These are phyloP conservation scores for Philaethria dido DNA, from an alignment of 2,888 invertebrate species.

Conservation along the genomic window DNA sequence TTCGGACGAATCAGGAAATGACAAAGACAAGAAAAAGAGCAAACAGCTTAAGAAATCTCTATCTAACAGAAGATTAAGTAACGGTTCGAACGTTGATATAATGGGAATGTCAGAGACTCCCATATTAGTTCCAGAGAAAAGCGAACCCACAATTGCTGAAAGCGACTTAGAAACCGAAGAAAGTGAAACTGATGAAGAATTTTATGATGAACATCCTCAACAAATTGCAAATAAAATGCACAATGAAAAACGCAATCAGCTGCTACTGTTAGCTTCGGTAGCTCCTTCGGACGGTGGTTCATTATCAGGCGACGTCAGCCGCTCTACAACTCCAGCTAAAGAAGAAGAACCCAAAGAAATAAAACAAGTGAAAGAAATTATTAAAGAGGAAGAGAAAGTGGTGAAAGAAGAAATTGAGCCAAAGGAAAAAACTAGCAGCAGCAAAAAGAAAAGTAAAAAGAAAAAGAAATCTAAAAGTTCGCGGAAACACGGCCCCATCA, in stretches of 20 bases:
- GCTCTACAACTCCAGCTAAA: conserved; percentile 85
- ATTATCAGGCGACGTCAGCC: conserved; percentile 84
- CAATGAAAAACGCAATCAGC: conserved; percentile 89
- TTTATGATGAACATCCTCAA: conserved; percentile 93
- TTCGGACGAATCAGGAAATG: conserved; percentile 70
- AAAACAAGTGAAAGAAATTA: conserved; percentile 80
- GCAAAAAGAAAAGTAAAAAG: conserved; percentile 88
- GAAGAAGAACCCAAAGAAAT: conserved; percentile 80
- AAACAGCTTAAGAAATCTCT: conserved; percentile 69
- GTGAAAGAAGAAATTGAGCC: conserved; percentile 66
- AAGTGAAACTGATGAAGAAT: conserved; percentile 94
- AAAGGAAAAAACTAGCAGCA: conserved; percentile 79
- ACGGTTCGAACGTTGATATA: conserved; percentile 82
- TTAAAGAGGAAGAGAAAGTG: conserved; percentile 78
- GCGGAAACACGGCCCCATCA: conserved; percentile 79
- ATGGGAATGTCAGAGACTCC: conserved; percentile 79
- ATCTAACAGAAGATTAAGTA: conserved; percentile 68
- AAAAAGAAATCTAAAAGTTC: conserved; percentile 81
- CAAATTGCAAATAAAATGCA: conserved; percentile 88
- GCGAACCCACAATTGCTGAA: conserved; percentile 88
- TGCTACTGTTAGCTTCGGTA: conserved; percentile 85
- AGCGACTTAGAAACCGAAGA: conserved; percentile 94
- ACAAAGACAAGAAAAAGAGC: conserved; percentile 74
- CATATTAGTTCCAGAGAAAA: conserved; percentile 73
- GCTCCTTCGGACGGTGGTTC: conserved; percentile 85